Percentiles rank a stretch among this genome's conserved stretches.
Evolutionary conservation across 2,797 vertebrate species (phyloP).

Genomic region (Dipus sagitta): DNA sequence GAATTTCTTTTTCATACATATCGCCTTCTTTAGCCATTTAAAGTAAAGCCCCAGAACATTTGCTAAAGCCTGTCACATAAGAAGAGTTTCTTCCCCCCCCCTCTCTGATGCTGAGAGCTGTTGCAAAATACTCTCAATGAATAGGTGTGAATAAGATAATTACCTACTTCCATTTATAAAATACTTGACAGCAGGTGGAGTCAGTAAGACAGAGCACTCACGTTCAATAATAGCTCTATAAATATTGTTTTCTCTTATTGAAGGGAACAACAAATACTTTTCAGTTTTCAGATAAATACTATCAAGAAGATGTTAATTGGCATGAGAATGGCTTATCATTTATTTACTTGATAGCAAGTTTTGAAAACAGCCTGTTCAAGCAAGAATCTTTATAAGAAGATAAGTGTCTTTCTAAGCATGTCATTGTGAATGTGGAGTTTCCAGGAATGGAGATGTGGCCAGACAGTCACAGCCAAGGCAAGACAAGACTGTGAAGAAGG

Average conservation of each 20-base stretch:
- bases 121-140: constrained; percentile 75
- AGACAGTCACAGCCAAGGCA: constrained; percentile 80
- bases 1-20: constrained; percentile 22
- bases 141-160: constrained; percentile 75
- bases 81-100: not conserved
- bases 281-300: constrained; percentile 57
- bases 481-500: constrained; percentile 80
- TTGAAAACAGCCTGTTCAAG: constrained; percentile 73
- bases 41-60: not conserved
- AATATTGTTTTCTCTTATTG: constrained; percentile 77
- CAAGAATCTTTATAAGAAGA: constrained; percentile 77
- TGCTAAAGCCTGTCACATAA: not conserved
- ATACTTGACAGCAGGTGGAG: constrained; percentile 72
- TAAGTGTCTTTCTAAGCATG: constrained; percentile 80
- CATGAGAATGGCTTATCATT: constrained; percentile 51
- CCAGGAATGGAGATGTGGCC: constrained; percentile 71
- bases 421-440: constrained; percentile 80
- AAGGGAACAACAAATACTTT: constrained; percentile 68
- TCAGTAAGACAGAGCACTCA: constrained; percentile 61
- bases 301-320: constrained; percentile 70
- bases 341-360: constrained; percentile 22
- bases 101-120: constrained; percentile 46
- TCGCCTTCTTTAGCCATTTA: not conserved
- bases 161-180: constrained; percentile 70
- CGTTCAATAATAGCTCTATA: constrained; percentile 70